Evolutionary conservation across 2,888 invertebrate species (phyloP).

Genomic region (Machimus rusticus): DNA sequence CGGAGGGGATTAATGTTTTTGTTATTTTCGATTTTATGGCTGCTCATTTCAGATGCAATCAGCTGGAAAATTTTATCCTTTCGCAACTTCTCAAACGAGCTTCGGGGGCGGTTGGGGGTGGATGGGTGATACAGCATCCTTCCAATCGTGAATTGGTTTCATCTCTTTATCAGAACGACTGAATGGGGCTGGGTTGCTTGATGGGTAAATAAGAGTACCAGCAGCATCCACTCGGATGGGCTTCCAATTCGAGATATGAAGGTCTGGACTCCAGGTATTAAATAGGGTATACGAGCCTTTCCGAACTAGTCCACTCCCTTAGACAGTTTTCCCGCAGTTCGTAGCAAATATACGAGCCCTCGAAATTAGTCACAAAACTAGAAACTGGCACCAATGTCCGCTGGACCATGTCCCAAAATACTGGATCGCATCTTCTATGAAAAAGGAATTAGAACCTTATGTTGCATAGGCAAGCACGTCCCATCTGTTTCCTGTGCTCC

Average conservation of each 20-base stretch:
- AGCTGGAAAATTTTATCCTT: neutral
- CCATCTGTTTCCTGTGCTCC: neutral
- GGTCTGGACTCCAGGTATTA: neutral
- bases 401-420: neutral
- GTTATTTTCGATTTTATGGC: neutral
- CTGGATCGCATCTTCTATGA: neutral
- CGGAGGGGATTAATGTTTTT: neutral
- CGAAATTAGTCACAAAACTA: neutral
- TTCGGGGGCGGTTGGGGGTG: neutral
- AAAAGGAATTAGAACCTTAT: neutral
- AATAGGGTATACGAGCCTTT: neutral
- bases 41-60: neutral
- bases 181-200: neutral
- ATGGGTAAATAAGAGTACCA: neutral
- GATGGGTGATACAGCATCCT: neutral
- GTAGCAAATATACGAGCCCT: neutral
- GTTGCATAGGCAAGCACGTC: neutral
- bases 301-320: neutral
- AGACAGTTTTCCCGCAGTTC: neutral
- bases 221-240: neutral
- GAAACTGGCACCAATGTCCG: neutral
- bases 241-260: neutral
- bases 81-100: neutral
- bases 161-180: neutral
- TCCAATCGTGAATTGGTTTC: neutral